Conservation (phyloP, 1,140 invertebrate species). For the Listronotus oregonensis region DNA sequence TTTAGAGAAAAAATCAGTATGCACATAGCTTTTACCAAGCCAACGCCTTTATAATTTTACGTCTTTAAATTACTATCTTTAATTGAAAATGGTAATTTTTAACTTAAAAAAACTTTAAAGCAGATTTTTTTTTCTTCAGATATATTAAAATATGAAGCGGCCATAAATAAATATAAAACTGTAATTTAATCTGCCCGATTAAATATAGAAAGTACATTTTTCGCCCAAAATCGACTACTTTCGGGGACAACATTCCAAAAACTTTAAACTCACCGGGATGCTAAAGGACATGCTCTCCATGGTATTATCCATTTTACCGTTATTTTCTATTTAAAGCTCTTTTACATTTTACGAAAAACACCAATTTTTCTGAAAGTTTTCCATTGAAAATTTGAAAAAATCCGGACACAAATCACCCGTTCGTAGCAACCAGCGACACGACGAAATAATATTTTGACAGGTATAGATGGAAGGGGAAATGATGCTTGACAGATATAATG, state of each 20-base stretch:
- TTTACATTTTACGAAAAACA: conserved; percentile 14
- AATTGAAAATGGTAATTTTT: too few relatives aligned
- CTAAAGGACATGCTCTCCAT: conserved; percentile 25
- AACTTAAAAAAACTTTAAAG: too few relatives aligned
- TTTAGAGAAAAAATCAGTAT: conserved; percentile 24
- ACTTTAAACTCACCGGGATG: conserved; percentile 24
- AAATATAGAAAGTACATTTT: conserved; percentile 31
- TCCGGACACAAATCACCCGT: too few relatives aligned
- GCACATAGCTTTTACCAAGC: conserved; percentile 10
- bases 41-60: conserved; percentile 29
- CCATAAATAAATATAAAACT: conserved; percentile 13
- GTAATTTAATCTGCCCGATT: conserved; percentile 11
- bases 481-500: background rate
- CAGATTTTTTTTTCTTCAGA: background rate
- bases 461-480: background rate
- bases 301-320: conserved; percentile 20
- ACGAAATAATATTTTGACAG: conserved; percentile 8
- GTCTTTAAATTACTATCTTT: background rate
- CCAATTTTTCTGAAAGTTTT: background rate
- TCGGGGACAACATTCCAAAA: conserved; percentile 13
- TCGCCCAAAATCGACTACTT: conserved; percentile 29
- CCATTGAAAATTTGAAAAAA: background rate
- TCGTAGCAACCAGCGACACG: background rate
- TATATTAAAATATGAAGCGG: background rate
- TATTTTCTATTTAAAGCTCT: background rate